These are phyloP conservation scores for Tapirus indicus DNA, from an alignment of 2,797 vertebrate genomes.

Conservation along the genomic window DNA sequence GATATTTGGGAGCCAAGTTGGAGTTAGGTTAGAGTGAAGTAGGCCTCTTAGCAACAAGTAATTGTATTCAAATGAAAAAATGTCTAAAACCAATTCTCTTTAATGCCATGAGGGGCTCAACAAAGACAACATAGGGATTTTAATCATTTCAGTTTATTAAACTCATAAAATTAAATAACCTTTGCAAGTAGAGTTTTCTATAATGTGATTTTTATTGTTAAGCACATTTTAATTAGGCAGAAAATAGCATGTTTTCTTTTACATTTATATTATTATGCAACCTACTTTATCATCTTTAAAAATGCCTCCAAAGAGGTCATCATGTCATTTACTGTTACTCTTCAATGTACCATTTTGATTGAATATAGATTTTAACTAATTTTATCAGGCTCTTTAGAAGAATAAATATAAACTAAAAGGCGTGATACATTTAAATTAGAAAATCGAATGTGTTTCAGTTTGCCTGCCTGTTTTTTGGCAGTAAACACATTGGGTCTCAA, in stretches of 20 bases:
- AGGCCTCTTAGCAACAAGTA: not conserved
- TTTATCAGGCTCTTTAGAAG: not conserved
- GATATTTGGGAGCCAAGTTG: not conserved
- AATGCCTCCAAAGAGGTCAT: not conserved
- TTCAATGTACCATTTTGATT: not conserved
- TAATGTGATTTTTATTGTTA: not conserved
- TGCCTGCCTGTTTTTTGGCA: not conserved
- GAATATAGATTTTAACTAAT: not conserved
- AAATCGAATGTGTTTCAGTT: not conserved
- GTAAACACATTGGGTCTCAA: not conserved
- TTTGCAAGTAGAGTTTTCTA: slow-evolving; percentile 9
- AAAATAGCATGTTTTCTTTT: not conserved
- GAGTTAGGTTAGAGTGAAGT: not conserved
- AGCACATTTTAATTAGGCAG: slow-evolving; percentile 48
- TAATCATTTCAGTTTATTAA: slow-evolving; percentile 40
- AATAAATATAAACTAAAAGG: not conserved
- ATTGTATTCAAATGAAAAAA: not conserved
- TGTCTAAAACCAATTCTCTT: not conserved
- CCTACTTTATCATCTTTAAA: not conserved
- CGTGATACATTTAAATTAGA: not conserved
- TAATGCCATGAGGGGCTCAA: not conserved
- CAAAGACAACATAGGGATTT: not conserved
- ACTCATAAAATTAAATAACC: not conserved
- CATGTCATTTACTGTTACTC: not conserved
- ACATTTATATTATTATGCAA: not conserved